Conservation (phyloP, 1,140 invertebrate species). For the Cyclargus thomasi region DNA sequence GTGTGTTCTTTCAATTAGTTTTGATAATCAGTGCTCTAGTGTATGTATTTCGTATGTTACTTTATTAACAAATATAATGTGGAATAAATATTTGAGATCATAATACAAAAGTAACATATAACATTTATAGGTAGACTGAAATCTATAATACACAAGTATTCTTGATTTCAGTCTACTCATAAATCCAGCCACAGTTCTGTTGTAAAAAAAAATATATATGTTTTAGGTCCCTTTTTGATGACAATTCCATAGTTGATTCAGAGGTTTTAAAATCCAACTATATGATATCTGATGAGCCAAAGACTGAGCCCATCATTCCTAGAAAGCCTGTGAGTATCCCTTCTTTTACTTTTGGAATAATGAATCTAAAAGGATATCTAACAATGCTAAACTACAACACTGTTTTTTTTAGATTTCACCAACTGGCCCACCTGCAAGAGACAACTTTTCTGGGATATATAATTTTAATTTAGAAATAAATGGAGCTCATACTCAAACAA, state of each 20-base stretch:
- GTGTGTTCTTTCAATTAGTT: too few species aligned
- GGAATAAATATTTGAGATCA: too few species aligned
- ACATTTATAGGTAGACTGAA: too few species aligned
- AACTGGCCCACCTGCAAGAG: slow-evolving; percentile 10
- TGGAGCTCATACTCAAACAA: slow-evolving; percentile 10
- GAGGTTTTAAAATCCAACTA: not conserved
- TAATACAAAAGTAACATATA: too few species aligned
- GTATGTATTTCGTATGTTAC: too few species aligned
- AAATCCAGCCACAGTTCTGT: too few species aligned
- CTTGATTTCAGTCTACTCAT: too few species aligned
- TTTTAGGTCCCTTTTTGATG: not conserved
- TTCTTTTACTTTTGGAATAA: not conserved
- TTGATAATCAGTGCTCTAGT: too few species aligned
- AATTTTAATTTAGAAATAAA: slow-evolving; percentile 19
- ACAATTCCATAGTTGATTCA: not conserved
- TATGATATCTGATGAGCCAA: not conserved
- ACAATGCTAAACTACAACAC: not conserved
- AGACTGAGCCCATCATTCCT: not conserved
- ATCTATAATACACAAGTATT: too few species aligned
- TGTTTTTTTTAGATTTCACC: slow-evolving; percentile 5
- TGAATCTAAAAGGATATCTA: not conserved
- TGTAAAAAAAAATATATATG: not conserved
- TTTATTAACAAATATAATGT: too few species aligned
- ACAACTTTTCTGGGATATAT: slow-evolving; percentile 11
- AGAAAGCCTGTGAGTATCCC: not conserved